Evolutionary conservation across 2,888 invertebrate species (phyloP).

Genomic region (Nomada ruficornis): DNA sequence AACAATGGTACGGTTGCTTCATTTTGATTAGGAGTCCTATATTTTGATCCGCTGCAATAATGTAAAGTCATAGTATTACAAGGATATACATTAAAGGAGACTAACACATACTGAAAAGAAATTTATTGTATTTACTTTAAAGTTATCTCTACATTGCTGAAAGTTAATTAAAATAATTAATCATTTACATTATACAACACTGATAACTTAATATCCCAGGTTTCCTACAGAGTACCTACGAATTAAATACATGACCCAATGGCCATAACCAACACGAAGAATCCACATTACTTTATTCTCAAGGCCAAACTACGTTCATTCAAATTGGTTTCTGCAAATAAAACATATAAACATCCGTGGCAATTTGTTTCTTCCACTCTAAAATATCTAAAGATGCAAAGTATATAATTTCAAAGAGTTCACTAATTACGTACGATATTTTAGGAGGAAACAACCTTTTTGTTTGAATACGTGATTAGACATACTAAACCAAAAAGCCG

Average conservation of each 20-base stretch:
- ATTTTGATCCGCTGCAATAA: too few relatives aligned
- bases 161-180: conserved; percentile 32
- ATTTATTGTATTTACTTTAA: conserved; percentile 24
- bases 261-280: not conserved
- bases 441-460: not conserved
- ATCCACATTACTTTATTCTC: not conserved
- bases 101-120: conserved; percentile 13
- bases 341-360: too few relatives aligned
- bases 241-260: not conserved
- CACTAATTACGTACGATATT: not conserved
- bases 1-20: too few relatives aligned
- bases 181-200: not conserved
- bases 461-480: too few relatives aligned
- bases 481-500: too few relatives aligned
- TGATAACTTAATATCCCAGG: too few relatives aligned
- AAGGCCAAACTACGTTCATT: not conserved
- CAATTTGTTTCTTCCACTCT: too few relatives aligned
- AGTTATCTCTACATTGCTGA: conserved; percentile 32
- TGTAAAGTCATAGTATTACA: not conserved
- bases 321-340: too few relatives aligned
- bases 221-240: not conserved
- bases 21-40: too few relatives aligned
- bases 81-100: conserved; percentile 5
- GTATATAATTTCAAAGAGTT: too few relatives aligned
- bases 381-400: too few relatives aligned